These are phyloP conservation scores for Strigops habroptila DNA, from an alignment of 2,113 vertebrate species.

Conservation along the genomic window DNA sequence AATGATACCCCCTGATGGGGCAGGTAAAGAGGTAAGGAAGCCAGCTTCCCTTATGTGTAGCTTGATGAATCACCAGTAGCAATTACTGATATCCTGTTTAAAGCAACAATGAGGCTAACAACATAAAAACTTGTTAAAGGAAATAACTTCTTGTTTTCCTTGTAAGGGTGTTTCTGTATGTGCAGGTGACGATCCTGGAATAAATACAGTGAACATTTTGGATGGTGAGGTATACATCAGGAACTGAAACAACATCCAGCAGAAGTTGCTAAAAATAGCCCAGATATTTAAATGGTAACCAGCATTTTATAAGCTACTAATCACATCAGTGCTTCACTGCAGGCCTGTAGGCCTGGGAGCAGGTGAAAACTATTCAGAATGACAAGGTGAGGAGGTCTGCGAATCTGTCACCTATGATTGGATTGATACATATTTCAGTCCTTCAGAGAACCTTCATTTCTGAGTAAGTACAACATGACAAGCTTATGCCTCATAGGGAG, in stretches of 20 bases:
- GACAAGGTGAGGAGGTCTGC: not conserved
- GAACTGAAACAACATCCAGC: not conserved
- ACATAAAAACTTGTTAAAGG: not conserved
- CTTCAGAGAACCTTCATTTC: not conserved
- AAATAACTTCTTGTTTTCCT: not conserved
- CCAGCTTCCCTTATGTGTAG: not conserved
- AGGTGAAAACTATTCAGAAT: not conserved
- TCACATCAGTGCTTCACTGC: not conserved
- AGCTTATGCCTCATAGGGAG: not conserved
- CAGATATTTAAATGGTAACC: not conserved
- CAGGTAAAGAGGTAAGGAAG: slow-evolving; percentile 11
- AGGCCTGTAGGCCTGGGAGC: not conserved
- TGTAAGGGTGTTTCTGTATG: not conserved
- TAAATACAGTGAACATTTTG: not conserved
- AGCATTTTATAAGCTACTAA: not conserved
- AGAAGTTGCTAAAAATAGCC: not conserved
- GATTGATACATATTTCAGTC: not conserved
- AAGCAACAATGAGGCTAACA: not conserved
- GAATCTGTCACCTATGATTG: not conserved
- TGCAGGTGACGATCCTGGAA: not conserved
- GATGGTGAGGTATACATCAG: not conserved
- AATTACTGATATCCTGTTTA: slow-evolving; percentile 20
- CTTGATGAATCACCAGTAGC: not conserved
- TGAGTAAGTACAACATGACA: not conserved
- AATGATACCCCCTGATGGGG: not conserved